Percentiles rank a stretch among this genome's conserved stretches.
Evolutionary conservation across 2,888 invertebrate genomes (phyloP).

Genomic region (Eurytoma californica): DNA sequence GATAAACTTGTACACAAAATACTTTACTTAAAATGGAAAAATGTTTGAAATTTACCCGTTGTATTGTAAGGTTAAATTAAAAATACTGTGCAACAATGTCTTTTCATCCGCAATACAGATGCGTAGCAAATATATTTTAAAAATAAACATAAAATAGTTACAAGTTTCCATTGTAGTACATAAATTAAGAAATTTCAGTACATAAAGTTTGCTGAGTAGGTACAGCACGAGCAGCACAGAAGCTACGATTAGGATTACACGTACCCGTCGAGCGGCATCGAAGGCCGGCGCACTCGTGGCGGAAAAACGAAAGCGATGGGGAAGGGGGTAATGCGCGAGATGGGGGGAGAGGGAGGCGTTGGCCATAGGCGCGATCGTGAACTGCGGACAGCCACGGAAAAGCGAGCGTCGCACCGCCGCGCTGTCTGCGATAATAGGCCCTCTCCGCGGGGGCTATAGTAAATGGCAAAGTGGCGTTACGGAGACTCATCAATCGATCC

Average conservation of each 20-base stretch:
- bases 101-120: no score
- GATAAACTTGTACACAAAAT: no score
- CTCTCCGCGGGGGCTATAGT: slow-evolving; percentile 20
- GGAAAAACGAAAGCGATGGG: slow-evolving; percentile 15
- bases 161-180: neutral
- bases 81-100: no score
- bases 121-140: no score
- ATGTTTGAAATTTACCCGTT: no score
- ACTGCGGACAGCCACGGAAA: slow-evolving; percentile 33
- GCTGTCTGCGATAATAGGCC: slow-evolving; percentile 37
- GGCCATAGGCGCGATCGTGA: slow-evolving; percentile 2
- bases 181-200: neutral
- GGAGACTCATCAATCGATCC: slow-evolving; percentile 49
- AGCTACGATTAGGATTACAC: slow-evolving; percentile 3
- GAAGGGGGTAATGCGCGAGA: neutral
- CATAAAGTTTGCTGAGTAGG: neutral
- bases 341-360: slow-evolving; percentile 43
- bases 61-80: no score
- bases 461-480: slow-evolving; percentile 54
- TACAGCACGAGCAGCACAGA: neutral
- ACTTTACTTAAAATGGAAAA: no score
- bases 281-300: neutral
- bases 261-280: neutral
- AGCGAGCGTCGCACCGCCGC: no score
- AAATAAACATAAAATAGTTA: neutral